Evolutionary conservation across 2,888 invertebrate species (phyloP), one percentile per base, ranked within the genome.

Genomic region (Folsomia manolachei): DNA sequence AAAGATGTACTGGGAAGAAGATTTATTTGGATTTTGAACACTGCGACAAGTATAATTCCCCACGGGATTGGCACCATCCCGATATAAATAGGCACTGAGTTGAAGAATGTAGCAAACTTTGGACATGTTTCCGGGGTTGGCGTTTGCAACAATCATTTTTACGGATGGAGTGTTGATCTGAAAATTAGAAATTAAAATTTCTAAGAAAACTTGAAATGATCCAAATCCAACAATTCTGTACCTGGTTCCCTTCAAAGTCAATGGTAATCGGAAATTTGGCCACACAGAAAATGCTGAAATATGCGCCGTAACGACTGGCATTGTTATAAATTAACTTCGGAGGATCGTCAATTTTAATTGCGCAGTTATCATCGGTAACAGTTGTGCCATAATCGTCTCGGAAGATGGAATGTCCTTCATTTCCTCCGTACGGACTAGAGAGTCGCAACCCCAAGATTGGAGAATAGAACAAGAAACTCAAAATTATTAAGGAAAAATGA

Each of bases 171-270:
- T n/a, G n/a, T n/a, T n/a, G n/a, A n/a, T 23, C 9, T 21, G 24
- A 23, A 21, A n/a, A n/a, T n/a, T n/a, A n/a, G n/a, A n/a, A n/a
- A n/a, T n/a, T n/a, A n/a, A n/a, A n/a, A n/a, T n/a, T n/a, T n/a
- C n/a, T n/a, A n/a, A n/a, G n/a, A n/a, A n/a, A n/a, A n/a, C n/a
- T n/a, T n/a, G n/a, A n/a, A n/a, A n/a, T n/a, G n/a, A n/a, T n/a
- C n/a, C n/a, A n/a, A n/a, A n/a, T n/a, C n/a, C n/a, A n/a, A n/a
- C n/a, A n/a, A n/a, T n/a, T n/a, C n/a, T n/a, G n/a, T 63, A 63
- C 63, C 63, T 27, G 25, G 4, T 25, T 27, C 4, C 63, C 27
- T n/a, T 63, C 63, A 27, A 63, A 63, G 2, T 63, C 63, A 14
- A 63, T 9, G 2, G 63, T 27, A 27, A 63, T 27, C 2, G 63